Conservation (phyloP, 2,797 vertebrate species). For the Liasis olivaceus region DNA sequence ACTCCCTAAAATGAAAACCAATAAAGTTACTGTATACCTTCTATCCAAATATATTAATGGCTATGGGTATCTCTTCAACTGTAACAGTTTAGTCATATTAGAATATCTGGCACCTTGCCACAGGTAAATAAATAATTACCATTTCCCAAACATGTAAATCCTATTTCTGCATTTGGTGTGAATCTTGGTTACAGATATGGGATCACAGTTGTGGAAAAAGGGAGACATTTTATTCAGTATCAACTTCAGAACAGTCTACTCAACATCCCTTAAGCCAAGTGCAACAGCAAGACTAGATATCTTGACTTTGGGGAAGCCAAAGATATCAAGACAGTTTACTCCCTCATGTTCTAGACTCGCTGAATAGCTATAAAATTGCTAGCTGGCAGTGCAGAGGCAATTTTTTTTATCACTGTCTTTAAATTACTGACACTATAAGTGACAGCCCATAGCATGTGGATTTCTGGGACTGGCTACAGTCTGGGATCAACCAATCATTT, state of each 20-base stretch:
- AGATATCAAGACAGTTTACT: neutral
- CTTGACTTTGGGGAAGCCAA: neutral
- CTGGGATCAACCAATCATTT: neutral
- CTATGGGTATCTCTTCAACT: neutral
- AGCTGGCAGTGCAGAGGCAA: neutral
- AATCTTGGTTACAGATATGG: neutral
- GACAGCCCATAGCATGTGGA: too few relatives aligned
- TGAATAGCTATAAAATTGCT: neutral
- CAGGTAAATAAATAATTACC: neutral
- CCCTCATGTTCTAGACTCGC: neutral
- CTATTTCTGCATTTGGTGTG: neutral
- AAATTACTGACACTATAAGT: neutral
- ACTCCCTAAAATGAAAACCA: slow-evolving; percentile 23
- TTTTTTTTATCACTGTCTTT: neutral
- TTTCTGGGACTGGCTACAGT: neutral
- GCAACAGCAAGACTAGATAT: neutral
- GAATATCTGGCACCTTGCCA: neutral
- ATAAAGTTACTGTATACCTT: slow-evolving; percentile 2
- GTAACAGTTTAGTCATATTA: neutral
- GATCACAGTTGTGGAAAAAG: neutral
- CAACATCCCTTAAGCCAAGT: neutral
- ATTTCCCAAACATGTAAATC: neutral
- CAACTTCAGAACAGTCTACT: neutral
- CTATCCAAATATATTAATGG: neutral
- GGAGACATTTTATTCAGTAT: neutral